Conservation (phyloP, 2,888 invertebrate species). For the Apodemia hepburni region DNA sequence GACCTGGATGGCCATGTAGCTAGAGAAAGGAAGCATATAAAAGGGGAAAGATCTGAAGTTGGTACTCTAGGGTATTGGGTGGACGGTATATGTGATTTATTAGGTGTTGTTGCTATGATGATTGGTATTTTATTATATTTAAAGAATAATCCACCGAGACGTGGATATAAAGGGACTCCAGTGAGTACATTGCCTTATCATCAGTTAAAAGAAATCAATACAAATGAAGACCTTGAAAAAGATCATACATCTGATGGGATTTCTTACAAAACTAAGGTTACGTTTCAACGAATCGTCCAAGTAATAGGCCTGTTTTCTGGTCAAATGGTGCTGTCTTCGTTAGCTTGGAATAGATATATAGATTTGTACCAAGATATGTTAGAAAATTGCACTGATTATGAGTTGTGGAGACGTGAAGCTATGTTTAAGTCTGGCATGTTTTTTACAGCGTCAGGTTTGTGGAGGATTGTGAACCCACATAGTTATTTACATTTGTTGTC, state of each 20-base stretch:
- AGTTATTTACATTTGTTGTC: slow-evolving; percentile 87
- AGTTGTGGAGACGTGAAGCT: slow-evolving; percentile 71
- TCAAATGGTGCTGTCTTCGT: slow-evolving; percentile 86
- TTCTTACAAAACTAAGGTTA: slow-evolving; percentile 84
- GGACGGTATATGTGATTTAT: slow-evolving; percentile 89
- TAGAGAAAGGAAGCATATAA: slow-evolving; percentile 85
- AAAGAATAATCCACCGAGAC: slow-evolving; percentile 85
- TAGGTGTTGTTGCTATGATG: slow-evolving; percentile 87
- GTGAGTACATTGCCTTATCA: slow-evolving; percentile 79
- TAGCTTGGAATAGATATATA: slow-evolving; percentile 92
- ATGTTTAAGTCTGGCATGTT: slow-evolving; percentile 87
- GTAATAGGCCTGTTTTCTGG: slow-evolving; percentile 84
- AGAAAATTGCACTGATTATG: slow-evolving; percentile 80
- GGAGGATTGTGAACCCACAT: slow-evolving; percentile 90
- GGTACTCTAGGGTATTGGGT: slow-evolving; percentile 90
- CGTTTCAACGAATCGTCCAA: slow-evolving; percentile 82
- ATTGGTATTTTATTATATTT: slow-evolving; percentile 85
- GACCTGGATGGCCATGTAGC: slow-evolving; percentile 94
- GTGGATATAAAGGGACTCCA: slow-evolving; percentile 84
- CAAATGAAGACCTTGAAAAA: slow-evolving; percentile 68
- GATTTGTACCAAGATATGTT: slow-evolving; percentile 88
- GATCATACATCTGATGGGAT: slow-evolving; percentile 71
- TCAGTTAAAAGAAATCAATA: slow-evolving; percentile 64
- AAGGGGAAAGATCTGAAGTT: slow-evolving; percentile 89
- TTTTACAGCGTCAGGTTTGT: slow-evolving; percentile 85